Evolutionary conservation across 2,113 vertebrate genomes (phyloP).

Genomic region (Cichladusa arquata): DNA sequence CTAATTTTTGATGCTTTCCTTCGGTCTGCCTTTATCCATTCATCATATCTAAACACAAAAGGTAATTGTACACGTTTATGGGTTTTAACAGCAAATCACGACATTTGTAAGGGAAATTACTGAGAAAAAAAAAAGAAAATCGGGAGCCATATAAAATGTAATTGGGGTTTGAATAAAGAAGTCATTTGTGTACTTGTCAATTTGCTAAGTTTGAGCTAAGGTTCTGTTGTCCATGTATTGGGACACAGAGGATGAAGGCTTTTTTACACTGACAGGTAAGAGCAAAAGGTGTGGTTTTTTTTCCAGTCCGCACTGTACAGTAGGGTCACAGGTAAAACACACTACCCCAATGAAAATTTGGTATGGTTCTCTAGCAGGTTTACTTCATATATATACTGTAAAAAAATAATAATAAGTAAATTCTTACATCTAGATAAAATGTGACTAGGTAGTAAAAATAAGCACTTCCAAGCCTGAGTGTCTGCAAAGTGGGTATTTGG

Average conservation of each 20-base stretch:
- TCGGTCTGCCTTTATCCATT: constrained; percentile 88
- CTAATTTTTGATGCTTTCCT: constrained; percentile 93
- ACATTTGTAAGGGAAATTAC: background rate
- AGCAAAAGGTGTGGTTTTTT: background rate
- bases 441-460: background rate
- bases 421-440: background rate
- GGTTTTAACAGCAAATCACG: background rate
- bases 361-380: background rate
- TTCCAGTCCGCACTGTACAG: background rate
- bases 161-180: background rate
- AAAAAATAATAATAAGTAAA: background rate
- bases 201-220: background rate
- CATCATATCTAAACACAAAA: constrained; percentile 82
- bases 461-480: background rate
- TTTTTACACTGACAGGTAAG: background rate
- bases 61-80: background rate
- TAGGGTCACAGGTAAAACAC: background rate
- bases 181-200: background rate
- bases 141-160: background rate
- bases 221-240: background rate
- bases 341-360: background rate
- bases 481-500: background rate
- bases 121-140: background rate
- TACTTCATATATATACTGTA: background rate
- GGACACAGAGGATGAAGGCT: background rate